Evolutionary conservation across 2,888 invertebrate species (phyloP), one percentile per base, ranked within the genome.

Genomic region (Parnassius orleans): DNA sequence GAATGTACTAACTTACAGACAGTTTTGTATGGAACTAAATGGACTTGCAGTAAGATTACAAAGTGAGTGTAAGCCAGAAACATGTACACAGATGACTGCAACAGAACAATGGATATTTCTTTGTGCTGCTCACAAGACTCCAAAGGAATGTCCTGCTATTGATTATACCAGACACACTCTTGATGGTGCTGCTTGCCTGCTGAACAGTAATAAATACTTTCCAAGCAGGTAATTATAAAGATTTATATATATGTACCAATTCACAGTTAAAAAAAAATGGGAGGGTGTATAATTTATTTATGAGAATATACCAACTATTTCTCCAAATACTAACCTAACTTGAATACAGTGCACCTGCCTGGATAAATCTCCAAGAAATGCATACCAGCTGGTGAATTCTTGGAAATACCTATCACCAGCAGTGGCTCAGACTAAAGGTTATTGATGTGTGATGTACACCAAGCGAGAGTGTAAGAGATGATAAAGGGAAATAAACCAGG

Each of bases 61-160:
- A 92, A 95, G 95, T 69, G 99, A 99, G 86, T 99, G 99, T 85
- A 96, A 97, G 79, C 98, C 99, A 48, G 97, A 98, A 77, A 98
- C 96, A 24, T 99, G 99, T 86, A 98, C 97, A 66, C 99, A 99
- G 91, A 99, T 99, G 99, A 99, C 99, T 53, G 99, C 99, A 43
- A 99, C 99, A 42, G 99, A 99, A 87, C 99, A 99, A 81, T 99
- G 99, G 99, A 99, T 99, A 87, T 99, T 99, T 87, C 92, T 99
- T 60, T 99, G 99, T 93, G 99, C 99, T 64, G 99, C 99, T 51
- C 99, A 99, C 86, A 99, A 99, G 93, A 99, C 99, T 67, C 99
- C 99, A 50, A 99, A 99, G 88, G 99, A 99, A 94, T 99, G 99
- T 87, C 98, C 99, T 63, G 99, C 99, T 60, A 99, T 99, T 83